Conservation (phyloP, 2,113 vertebrate species). For the Tachysurus fulvidraco region DNA sequence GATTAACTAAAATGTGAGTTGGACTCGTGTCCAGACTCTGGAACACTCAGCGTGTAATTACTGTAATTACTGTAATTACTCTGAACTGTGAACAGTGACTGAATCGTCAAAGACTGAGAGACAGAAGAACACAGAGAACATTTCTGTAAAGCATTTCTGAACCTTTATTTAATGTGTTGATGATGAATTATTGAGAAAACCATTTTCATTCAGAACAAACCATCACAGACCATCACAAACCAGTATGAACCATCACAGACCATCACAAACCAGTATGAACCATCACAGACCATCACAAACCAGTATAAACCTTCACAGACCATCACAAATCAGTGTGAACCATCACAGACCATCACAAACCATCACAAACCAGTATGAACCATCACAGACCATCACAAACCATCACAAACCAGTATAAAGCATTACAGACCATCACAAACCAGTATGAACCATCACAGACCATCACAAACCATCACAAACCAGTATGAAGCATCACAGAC, state of each 20-base stretch:
- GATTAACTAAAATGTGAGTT: slow-evolving; percentile 18
- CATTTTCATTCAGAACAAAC: not conserved
- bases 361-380: not conserved
- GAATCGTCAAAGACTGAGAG: not conserved
- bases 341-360: not conserved
- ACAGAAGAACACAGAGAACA: not conserved
- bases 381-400: not conserved
- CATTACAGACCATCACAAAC: not conserved
- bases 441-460: not conserved
- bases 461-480: not conserved
- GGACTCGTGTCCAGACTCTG: not conserved
- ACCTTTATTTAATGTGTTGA: not conserved
- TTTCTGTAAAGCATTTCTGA: not conserved
- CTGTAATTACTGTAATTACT: slow-evolving; percentile 18
- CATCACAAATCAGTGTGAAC: not conserved
- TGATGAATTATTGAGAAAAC: not conserved
- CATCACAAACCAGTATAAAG: not conserved
- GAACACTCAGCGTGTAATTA: not conserved
- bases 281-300: not conserved
- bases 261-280: too few relatives aligned
- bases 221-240: not conserved
- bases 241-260: too few relatives aligned
- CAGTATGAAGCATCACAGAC: not conserved
- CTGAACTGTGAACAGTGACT: not conserved
- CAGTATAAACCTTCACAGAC: not conserved